Base-by-base conservation (phyloP, 2,888 invertebrate species). In the Spisula subtruncata region DNA sequence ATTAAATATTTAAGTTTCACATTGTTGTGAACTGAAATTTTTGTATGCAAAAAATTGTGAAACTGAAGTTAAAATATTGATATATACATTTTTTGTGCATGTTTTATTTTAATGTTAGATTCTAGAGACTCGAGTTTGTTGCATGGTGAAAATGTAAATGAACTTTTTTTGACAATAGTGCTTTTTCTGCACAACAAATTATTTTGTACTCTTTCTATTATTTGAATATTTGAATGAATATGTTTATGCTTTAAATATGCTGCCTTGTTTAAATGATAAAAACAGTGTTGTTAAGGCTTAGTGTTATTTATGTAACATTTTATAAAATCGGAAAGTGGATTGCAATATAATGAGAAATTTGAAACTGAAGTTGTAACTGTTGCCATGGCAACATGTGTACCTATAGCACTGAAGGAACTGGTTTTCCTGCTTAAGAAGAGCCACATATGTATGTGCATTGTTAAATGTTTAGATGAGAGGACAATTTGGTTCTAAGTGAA, bases 131-230 rank as follows among this genome's bases (percentile, higher is more conserved):
- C 25, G 18, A 18, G 35, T 75, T 32, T 6, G 29, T 35, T 75
- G 75, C 75, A 75, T 75, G 75, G 75, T 35, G 75, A 32, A 35
- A 35, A 75, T 75, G 75, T 32, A 14, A 71, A 75, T 75, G 29
- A 32, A 25, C 10, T 75, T 35, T 41, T n/a, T 75, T 75, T 75
- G 75, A 75, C 75, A 75, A 75, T 18, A 75, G 75, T 75, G 75
- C 75, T 75, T 75, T 32, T 75, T 75, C 75, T 75, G 75, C 75
- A 75, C 75, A 32, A 75, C 29, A 75, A 75, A 16, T 32, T 32
- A 35, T 75, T 75, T 75, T 35, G 75, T 75, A 75, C 75, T 75
- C 71, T 71, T 32, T 75, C 32, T 41, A 41, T 41, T 41, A 41
- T 60, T 60, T 8, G 12, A 75, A 32, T 29, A 75, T 25, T 75